Conservation (phyloP, 2,888 invertebrate genomes). For the Lymantria monacha region DNA sequence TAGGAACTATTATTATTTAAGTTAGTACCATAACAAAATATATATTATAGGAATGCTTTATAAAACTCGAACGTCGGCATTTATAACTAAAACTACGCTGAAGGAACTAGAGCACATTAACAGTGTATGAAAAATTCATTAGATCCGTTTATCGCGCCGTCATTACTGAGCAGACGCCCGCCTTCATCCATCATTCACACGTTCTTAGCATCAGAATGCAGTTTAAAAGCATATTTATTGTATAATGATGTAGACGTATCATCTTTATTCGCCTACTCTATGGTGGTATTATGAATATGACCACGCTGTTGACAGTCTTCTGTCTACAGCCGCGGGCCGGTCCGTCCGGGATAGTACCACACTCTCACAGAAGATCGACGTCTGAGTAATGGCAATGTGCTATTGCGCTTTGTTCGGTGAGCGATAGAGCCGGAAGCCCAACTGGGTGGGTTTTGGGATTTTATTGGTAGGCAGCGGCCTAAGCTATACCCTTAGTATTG, state of each 20-base stretch:
- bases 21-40: background rate
- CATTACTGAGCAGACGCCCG: conserved; percentile 35
- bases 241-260: conserved; percentile 2
- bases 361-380: no score
- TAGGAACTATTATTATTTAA: no score
- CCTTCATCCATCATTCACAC: conserved; percentile 59
- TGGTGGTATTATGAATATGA: conserved; percentile 4
- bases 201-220: conserved; percentile 32
- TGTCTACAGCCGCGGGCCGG: no score
- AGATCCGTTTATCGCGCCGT: conserved; percentile 30
- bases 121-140: conserved; percentile 38
- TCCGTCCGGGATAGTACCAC: no score
- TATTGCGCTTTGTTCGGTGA: no score
- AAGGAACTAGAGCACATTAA: conserved; percentile 29
- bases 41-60: background rate
- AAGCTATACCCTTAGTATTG: no score
- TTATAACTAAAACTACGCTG: conserved; percentile 26
- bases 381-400: no score
- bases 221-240: conserved; percentile 12
- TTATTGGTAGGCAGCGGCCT: no score
- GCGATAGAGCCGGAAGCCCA: no score
- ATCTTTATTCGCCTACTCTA: no score
- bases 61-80: conserved; percentile 13
- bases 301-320: no score
- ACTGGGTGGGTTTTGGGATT: no score